These are phyloP conservation scores for Pheosia tremula DNA, from an alignment of 2,888 invertebrate genomes.

Conservation along the genomic window DNA sequence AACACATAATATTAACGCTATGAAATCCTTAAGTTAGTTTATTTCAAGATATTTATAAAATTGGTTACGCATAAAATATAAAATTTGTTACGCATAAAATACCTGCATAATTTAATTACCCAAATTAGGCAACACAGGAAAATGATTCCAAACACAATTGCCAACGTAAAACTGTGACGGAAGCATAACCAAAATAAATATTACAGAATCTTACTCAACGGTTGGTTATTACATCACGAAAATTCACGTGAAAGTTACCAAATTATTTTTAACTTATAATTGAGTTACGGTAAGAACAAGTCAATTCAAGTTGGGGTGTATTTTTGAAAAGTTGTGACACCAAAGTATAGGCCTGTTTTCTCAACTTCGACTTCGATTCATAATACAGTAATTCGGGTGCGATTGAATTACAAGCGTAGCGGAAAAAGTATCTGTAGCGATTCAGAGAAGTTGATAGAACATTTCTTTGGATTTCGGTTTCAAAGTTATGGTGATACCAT, in stretches of 20 bases:
- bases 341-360: slow-evolving; percentile 11
- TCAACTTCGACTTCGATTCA: slow-evolving; percentile 17
- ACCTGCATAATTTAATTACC: background rate
- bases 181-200: slow-evolving; percentile 45
- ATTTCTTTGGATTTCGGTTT: too few species aligned
- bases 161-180: slow-evolving; percentile 19
- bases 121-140: background rate
- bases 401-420: slow-evolving; percentile 18
- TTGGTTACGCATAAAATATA: too few species aligned
- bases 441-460: too few species aligned
- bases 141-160: background rate
- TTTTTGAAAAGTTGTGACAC: slow-evolving; percentile 47
- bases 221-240: slow-evolving; percentile 42
- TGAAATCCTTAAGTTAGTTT: too few species aligned
- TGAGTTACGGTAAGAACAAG: slow-evolving; percentile 51
- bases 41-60: too few species aligned
- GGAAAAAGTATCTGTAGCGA: too few species aligned
- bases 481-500: too few species aligned
- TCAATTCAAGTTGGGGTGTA: slow-evolving; percentile 40
- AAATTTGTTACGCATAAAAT: background rate
- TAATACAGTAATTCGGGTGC: background rate
- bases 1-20: too few species aligned
- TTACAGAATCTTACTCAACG: slow-evolving; percentile 43
- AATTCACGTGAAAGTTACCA: slow-evolving; percentile 49
- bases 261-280: slow-evolving; percentile 57